Evolutionary conservation across 2,888 invertebrate species (phyloP), one percentile per base, ranked within the genome.

Genomic region (Andrena hattorfiana): DNA sequence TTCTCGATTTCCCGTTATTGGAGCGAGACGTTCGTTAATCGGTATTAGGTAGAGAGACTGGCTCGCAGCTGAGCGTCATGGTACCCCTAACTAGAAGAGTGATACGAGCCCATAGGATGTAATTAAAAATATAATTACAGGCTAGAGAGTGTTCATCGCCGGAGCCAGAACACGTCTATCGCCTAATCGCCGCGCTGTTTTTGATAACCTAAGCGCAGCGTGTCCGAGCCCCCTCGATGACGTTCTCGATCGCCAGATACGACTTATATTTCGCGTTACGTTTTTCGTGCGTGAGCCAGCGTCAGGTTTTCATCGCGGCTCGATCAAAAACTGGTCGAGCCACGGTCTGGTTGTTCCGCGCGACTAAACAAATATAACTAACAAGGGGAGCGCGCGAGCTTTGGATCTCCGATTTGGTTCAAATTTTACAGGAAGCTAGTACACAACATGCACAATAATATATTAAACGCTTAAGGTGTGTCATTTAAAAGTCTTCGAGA

Each of bases 331-430:
- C 83, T 83, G 78, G 84, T 83, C 69, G 82, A 66, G 86, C 56
- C 64, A 59, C 20, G 16, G 26, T 13, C 64, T 35, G 26, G 26
- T 32, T 78, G 73, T 42, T 73, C 78, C 70, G 56, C 62, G 63
- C 83, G 85, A 77, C 87, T 87, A 85, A 87, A 80, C 82, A 87
- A 87, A 87, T 62, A 83, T 67, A 73, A 81, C 73, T 67, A 60
- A 59, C 73, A 80, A 60, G 70, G 72, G 66, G 59, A 81, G 64
- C 66, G 42, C 42, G 42, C 42, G 13, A 42, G 42, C 42, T 42
- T 42, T 42, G 42, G 4, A 42, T 42, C 42, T 4, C 13, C 13
- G 42, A 13, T 42, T 42, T 42, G 4, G 13, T 42, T 42, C 0
- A 4, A 42, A 42, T 42, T 42, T 13, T 42, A 42, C 13, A 42